These are phyloP conservation scores for Urosaurus nigricauda DNA, from an alignment of 2,797 vertebrate species.

Conservation along the genomic window DNA sequence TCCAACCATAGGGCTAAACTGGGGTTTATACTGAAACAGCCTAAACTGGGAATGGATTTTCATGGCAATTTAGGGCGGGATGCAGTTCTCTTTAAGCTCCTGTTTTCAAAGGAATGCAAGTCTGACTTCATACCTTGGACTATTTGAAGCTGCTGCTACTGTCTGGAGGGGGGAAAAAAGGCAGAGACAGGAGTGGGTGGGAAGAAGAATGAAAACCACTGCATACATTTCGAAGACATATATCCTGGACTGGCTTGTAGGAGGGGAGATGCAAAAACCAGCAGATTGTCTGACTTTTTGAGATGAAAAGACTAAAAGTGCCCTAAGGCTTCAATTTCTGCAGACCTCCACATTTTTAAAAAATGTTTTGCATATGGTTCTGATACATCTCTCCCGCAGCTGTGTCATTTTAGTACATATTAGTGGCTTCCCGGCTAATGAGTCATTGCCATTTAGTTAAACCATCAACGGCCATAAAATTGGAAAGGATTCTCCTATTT, in stretches of 20 bases:
- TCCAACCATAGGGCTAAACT: too few relatives aligned
- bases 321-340: not conserved
- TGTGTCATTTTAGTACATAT: not conserved
- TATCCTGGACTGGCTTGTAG: not conserved
- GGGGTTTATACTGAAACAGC: too few relatives aligned
- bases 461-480: conserved; percentile 22
- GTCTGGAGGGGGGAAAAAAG: not conserved
- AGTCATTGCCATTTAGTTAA: conserved; percentile 29
- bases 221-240: not conserved
- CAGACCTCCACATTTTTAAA: not conserved
- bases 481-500: conserved; percentile 8
- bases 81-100: not conserved
- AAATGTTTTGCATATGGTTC: conserved; percentile 10
- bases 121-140: not conserved
- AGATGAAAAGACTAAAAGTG: conserved; percentile 20
- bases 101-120: conserved; percentile 9
- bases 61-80: not conserved
- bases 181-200: not conserved
- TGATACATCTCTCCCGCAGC: not conserved
- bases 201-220: not conserved
- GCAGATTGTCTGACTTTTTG: not conserved
- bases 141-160: not conserved
- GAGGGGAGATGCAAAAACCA: not conserved
- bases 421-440: conserved; percentile 31
- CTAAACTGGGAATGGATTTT: too few relatives aligned